Percentiles rank a stretch among this genome's conserved stretches.
Evolutionary conservation across 2,113 vertebrate species (phyloP).

Genomic region (Chamaea fasciata): DNA sequence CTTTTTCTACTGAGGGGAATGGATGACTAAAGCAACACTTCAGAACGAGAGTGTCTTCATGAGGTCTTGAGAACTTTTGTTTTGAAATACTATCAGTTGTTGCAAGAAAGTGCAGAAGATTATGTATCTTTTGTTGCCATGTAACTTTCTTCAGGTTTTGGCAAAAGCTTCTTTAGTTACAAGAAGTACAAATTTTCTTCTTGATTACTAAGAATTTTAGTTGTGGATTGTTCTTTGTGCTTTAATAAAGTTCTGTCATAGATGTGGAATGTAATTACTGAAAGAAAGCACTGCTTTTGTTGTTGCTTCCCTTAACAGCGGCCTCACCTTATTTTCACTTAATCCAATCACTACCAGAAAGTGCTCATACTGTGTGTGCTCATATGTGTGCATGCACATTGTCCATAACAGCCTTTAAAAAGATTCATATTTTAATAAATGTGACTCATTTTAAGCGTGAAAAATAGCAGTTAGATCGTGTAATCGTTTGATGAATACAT

Average conservation of each 20-base stretch:
- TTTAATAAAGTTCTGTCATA: slow-evolving; percentile 11
- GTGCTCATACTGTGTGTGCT: neutral
- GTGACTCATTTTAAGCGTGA: neutral
- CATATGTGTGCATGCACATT: neutral
- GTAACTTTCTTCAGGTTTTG: neutral
- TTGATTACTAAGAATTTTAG: neutral
- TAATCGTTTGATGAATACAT: neutral
- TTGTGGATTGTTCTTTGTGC: slow-evolving; percentile 8
- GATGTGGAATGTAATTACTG: slow-evolving; percentile 22
- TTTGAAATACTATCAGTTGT: slow-evolving; percentile 49
- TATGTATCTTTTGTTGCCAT: neutral
- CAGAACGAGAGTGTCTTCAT: neutral
- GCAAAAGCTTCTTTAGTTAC: neutral
- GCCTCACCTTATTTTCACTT: slow-evolving; percentile 58
- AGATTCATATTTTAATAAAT: neutral
- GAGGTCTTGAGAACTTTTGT: slow-evolving; percentile 49
- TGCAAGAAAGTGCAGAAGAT: slow-evolving; percentile 27
- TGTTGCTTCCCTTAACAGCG: slow-evolving; percentile 13
- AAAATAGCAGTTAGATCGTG: neutral
- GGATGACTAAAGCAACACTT: neutral
- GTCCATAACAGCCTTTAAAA: neutral
- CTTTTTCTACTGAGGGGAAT: neutral
- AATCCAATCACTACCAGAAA: slow-evolving; percentile 6
- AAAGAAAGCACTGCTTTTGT: slow-evolving; percentile 28
- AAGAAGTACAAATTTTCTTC: neutral